Conservation (phyloP, 2,888 invertebrate genomes). For the Drosophila helvetica region DNA sequence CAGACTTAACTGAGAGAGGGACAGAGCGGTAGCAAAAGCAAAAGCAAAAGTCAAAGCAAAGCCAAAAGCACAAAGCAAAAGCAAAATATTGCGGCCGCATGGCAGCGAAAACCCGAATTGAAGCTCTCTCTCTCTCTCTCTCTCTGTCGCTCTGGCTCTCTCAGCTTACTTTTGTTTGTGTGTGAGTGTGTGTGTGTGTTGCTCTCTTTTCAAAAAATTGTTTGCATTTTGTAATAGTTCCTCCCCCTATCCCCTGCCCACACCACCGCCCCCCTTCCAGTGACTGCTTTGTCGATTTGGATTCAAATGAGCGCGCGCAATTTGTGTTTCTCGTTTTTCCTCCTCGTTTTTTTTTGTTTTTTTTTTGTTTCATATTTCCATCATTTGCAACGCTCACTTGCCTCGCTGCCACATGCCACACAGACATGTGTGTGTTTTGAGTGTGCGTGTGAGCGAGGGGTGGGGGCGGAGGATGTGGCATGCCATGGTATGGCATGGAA, state of each 20-base stretch:
- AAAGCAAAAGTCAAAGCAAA: slow-evolving; percentile 20
- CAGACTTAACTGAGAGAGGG: slow-evolving; percentile 9
- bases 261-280: slow-evolving; percentile 24
- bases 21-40: slow-evolving; percentile 22
- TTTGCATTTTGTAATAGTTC: slow-evolving; percentile 69
- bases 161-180: neutral
- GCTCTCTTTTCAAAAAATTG: slow-evolving; percentile 58
- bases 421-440: slow-evolving; percentile 5
- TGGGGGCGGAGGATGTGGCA: slow-evolving; percentile 34
- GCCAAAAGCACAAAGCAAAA: slow-evolving; percentile 20
- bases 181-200: slow-evolving; percentile 15
- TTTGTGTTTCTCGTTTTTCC: slow-evolving; percentile 23
- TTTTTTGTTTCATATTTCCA: slow-evolving; percentile 42
- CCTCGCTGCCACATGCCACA: slow-evolving; percentile 49
- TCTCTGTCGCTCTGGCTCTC: neutral
- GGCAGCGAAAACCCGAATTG: slow-evolving; percentile 9
- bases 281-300: slow-evolving; percentile 42
- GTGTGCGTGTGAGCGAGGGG: slow-evolving; percentile 25
- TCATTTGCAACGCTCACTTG: slow-evolving; percentile 68
- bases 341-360: slow-evolving; percentile 11
- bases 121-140: neutral
- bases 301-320: slow-evolving; percentile 40
- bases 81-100: slow-evolving; percentile 28
- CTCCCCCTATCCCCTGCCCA: slow-evolving; percentile 18
- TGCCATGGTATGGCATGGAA: neutral